Evolutionary conservation across 2,113 vertebrate species (phyloP).

Genomic region (Cygnus buccinator): DNA sequence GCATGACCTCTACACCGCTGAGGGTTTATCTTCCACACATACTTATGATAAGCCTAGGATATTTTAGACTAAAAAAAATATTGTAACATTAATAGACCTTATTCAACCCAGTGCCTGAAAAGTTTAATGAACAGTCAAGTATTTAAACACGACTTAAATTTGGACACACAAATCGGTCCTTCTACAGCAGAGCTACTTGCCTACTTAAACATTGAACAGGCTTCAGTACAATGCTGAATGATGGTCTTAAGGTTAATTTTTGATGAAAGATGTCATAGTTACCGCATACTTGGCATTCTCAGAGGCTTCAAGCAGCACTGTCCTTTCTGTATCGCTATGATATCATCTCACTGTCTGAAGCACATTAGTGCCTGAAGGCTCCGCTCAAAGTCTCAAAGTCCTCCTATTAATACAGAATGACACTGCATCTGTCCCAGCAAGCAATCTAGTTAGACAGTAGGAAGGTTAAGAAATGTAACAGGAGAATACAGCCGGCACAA

Average conservation of each 20-base stretch:
- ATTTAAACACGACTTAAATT: not conserved
- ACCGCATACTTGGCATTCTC: not conserved
- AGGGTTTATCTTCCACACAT: not conserved
- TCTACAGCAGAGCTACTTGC: not conserved
- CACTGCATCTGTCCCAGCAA: not conserved
- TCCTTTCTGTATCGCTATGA: not conserved
- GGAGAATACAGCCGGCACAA: rapidly evolving
- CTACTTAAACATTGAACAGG: not conserved
- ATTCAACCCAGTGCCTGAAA: not conserved
- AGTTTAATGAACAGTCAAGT: not conserved
- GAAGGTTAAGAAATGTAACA: not conserved
- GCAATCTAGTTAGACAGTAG: not conserved
- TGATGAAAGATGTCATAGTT: not conserved
- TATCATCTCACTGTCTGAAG: not conserved
- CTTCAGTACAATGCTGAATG: not conserved
- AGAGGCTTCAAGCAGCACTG: not conserved
- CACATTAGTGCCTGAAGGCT: not conserved
- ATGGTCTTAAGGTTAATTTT: not conserved
- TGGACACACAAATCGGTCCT: not conserved
- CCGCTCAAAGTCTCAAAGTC: not conserved
- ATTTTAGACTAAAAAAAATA: not conserved
- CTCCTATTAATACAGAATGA: not conserved
- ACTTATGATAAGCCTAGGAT: rapidly evolving
- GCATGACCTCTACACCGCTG: not conserved
- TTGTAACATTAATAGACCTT: not conserved